Percentiles rank a stretch among this genome's conserved stretches.
phyloP scores from a whole-genome alignment of 2,888 invertebrate genomes.

The Boloria selene region DNA sequence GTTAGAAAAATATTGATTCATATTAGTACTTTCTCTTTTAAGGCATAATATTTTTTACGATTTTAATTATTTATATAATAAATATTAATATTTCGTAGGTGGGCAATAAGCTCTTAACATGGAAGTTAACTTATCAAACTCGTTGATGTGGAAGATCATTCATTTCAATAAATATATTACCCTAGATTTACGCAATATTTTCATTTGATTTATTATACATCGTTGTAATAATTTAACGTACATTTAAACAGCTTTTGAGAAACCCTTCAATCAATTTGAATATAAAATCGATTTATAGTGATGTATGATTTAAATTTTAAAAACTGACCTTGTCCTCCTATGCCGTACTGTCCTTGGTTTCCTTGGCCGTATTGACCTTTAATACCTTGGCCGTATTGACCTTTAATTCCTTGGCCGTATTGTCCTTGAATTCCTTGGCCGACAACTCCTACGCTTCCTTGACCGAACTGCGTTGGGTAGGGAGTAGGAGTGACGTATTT shows the following conservation, averaged over 20 bases:
- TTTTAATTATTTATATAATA: too few species aligned
- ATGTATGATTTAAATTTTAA: slow-evolving; percentile 7
- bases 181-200: background rate
- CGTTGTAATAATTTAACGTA: background rate
- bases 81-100: too few species aligned
- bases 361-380: slow-evolving; percentile 49
- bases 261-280: slow-evolving; percentile 12
- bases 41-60: too few species aligned
- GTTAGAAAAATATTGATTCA: too few species aligned
- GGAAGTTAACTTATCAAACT: too few species aligned
- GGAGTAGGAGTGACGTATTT: slow-evolving; percentile 37
- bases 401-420: background rate
- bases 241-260: background rate
- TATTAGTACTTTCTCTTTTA: too few species aligned
- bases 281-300: background rate
- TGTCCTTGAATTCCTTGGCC: slow-evolving; percentile 12
- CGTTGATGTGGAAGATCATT: too few species aligned
- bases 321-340: slow-evolving; percentile 37
- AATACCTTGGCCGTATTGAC: slow-evolving; percentile 37
- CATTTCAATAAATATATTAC: too few species aligned
- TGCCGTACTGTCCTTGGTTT: slow-evolving; percentile 42
- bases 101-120: too few species aligned
- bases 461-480: slow-evolving; percentile 49
- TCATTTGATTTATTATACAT: background rate
- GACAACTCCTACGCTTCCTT: slow-evolving; percentile 35